Evolutionary conservation across 2,888 invertebrate genomes (phyloP).

Genomic region (Xestia rhomboidea): DNA sequence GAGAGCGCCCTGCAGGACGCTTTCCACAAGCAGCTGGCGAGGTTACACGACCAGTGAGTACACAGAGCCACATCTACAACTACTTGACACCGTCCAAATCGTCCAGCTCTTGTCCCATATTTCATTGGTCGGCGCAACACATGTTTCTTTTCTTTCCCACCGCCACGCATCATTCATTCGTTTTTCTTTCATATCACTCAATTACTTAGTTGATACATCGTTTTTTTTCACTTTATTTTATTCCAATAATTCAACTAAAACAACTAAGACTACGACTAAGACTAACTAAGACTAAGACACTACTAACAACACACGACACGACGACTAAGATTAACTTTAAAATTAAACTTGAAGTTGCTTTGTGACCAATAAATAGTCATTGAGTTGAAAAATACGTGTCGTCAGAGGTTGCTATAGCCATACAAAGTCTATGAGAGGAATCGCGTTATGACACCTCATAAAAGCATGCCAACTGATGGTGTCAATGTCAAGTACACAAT

Average conservation of each 20-base stretch:
- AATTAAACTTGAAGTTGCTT: not conserved
- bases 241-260: not conserved
- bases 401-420: not conserved
- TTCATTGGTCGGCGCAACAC: not conserved
- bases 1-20: conserved; percentile 93
- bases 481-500: not conserved
- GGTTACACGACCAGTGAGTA: conserved; percentile 91
- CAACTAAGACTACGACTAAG: too few species aligned
- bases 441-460: not conserved
- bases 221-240: not conserved
- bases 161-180: not conserved
- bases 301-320: too few species aligned
- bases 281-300: too few species aligned
- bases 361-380: not conserved
- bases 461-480: not conserved
- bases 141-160: not conserved
- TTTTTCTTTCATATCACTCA: not conserved
- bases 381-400: not conserved
- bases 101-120: not conserved
- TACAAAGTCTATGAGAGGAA: not conserved
- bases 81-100: not conserved
- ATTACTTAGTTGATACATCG: not conserved
- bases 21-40: conserved; percentile 93
- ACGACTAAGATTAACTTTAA: too few species aligned
- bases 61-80: not conserved